A percentile compares a stretch with the other conserved stretches of the same genome.
These are phyloP conservation scores for Myiagra hebetior DNA, from an alignment of 2,113 vertebrate species.

Conservation along the genomic window DNA sequence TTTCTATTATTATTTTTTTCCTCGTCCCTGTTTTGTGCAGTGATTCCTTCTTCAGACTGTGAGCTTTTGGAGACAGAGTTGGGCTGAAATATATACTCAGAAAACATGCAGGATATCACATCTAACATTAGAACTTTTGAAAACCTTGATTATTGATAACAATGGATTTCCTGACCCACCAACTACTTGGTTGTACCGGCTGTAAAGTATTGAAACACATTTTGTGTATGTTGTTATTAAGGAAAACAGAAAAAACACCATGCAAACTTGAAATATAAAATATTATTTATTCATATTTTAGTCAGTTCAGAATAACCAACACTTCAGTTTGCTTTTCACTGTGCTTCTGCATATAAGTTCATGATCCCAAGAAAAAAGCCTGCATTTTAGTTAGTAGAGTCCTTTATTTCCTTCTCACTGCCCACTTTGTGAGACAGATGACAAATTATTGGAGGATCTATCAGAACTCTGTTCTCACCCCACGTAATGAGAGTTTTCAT, in stretches of 20 bases:
- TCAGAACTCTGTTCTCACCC: not conserved
- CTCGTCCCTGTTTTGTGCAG: not conserved
- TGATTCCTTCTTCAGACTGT: not conserved
- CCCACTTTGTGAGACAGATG: not conserved
- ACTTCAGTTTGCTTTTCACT: not conserved
- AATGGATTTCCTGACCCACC: not conserved
- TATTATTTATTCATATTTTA: not conserved
- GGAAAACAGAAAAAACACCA: not conserved
- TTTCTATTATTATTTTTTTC: not conserved
- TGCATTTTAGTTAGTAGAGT: not conserved
- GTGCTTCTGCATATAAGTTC: not conserved
- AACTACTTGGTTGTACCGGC: not conserved
- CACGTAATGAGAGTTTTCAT: not conserved
- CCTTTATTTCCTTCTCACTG: not conserved
- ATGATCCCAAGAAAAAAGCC: not conserved
- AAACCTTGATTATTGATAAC: not conserved
- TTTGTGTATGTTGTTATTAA: not conserved
- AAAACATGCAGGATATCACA: not conserved
- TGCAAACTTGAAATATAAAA: not conserved
- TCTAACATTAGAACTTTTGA: not conserved
- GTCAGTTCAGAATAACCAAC: not conserved
- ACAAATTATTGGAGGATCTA: not conserved
- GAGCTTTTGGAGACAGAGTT: not conserved
- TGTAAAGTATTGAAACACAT: not conserved
- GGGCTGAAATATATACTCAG: not conserved